Percentiles rank a stretch among this genome's conserved stretches.
Evolutionary conservation across 2,797 vertebrate genomes (phyloP).

Genomic region (Pangasius mekongensis): DNA sequence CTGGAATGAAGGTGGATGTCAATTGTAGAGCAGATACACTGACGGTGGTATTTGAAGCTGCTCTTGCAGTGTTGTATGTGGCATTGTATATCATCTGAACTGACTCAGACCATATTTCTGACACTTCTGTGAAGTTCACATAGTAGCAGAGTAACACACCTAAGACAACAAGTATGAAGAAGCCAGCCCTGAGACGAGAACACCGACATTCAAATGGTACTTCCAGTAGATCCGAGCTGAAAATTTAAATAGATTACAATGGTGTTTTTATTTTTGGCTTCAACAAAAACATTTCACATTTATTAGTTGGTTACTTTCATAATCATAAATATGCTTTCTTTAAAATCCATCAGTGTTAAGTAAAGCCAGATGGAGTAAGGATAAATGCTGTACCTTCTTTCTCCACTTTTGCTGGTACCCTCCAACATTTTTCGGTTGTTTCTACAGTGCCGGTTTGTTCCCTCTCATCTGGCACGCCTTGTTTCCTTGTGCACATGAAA

Average conservation of each 20-base stretch:
- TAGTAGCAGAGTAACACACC: conserved; percentile 44
- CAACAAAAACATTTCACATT: not conserved
- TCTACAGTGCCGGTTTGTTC: not conserved
- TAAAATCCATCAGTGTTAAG: not conserved
- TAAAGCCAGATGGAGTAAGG: not conserved
- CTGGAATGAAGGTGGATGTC: not conserved
- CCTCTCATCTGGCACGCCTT: not conserved
- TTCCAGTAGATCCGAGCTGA: conserved; percentile 23
- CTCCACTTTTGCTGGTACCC: not conserved
- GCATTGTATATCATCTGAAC: not conserved
- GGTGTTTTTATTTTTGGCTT: not conserved
- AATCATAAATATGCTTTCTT: not conserved
- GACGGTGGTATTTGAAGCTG: not conserved
- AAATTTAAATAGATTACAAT: conserved; percentile 21
- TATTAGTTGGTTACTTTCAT: not conserved
- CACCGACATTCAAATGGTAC: not conserved
- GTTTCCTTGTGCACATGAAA: not conserved
- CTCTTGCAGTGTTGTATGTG: not conserved
- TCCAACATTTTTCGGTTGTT: conserved; percentile 35
- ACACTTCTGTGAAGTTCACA: not conserved
- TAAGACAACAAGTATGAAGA: conserved; percentile 49
- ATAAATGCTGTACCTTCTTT: conserved; percentile 28
- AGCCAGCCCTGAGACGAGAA: not conserved
- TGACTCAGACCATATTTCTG: not conserved
- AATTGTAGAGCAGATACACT: not conserved